These are phyloP conservation scores for Leptopilina syphax DNA, from an alignment of 2,888 invertebrate genomes.

Conservation along the genomic window DNA sequence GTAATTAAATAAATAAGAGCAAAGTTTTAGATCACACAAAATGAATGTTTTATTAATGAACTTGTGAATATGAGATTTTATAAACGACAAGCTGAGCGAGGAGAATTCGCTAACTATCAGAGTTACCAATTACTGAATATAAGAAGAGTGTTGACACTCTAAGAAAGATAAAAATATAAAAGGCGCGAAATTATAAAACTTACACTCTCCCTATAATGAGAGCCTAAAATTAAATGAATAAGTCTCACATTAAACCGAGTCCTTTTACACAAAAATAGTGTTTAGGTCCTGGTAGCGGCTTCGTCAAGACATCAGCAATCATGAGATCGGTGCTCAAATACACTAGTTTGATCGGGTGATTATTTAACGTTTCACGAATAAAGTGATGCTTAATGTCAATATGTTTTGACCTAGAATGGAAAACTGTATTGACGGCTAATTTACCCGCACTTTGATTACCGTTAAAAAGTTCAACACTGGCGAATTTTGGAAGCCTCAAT, in stretches of 20 bases:
- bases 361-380: conserved; percentile 40
- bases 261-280: conserved; percentile 31
- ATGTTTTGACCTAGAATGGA: conserved; percentile 33
- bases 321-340: conserved; percentile 46
- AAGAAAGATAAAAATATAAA: not conserved
- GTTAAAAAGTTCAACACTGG: conserved; percentile 30
- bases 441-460: conserved; percentile 52
- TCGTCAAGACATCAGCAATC: conserved; percentile 51
- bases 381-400: conserved; percentile 40
- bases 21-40: no score
- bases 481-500: conserved; percentile 41
- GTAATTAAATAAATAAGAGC: no score
- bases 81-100: no score
- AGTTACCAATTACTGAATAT: no score
- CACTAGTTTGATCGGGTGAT: conserved; percentile 36
- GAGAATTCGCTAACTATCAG: no score
- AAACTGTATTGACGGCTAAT: conserved; percentile 43
- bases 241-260: conserved; percentile 39
- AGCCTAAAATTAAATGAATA: not conserved
- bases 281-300: conserved; percentile 44
- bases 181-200: not conserved
- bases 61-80: no score
- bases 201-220: conserved; percentile 51
- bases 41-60: no score
- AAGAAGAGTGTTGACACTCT: no score